Evolutionary conservation across 2,888 invertebrate species (phyloP).

Genomic region (Mamestra brassicae): DNA sequence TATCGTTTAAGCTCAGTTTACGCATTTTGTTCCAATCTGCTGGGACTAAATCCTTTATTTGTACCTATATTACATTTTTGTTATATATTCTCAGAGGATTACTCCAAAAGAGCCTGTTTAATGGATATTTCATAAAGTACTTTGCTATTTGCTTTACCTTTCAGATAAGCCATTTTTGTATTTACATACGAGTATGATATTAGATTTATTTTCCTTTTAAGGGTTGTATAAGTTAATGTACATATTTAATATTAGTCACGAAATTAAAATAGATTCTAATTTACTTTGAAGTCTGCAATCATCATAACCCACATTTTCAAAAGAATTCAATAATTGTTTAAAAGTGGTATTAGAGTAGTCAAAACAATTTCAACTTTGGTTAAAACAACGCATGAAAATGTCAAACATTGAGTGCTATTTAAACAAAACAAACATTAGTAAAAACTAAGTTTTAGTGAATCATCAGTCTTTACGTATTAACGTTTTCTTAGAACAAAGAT

Average conservation of each 20-base stretch:
- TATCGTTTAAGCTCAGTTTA: conserved; percentile 24
- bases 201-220: not conserved
- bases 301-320: conserved; percentile 12
- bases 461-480: conserved; percentile 24
- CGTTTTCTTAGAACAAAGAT: conserved; percentile 25
- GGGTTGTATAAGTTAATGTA: not conserved
- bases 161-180: conserved; percentile 29
- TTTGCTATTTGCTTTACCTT: conserved; percentile 21
- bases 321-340: conserved; percentile 25
- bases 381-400: conserved; percentile 58
- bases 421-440: conserved; percentile 55
- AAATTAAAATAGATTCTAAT: not conserved
- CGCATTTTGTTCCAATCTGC: conserved; percentile 41
- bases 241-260: not conserved
- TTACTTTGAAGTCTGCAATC: conserved; percentile 18
- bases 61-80: conserved; percentile 41
- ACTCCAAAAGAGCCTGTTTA: conserved; percentile 36
- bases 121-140: conserved; percentile 56
- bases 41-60: conserved; percentile 37
- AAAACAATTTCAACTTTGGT: conserved; percentile 51
- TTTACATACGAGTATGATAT: not conserved
- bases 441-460: conserved; percentile 49
- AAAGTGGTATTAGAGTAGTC: conserved; percentile 31
- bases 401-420: conserved; percentile 56
- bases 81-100: conserved; percentile 49